Base-by-base conservation (phyloP, 2,113 vertebrate species). In the Galemys pyrenaicus region DNA sequence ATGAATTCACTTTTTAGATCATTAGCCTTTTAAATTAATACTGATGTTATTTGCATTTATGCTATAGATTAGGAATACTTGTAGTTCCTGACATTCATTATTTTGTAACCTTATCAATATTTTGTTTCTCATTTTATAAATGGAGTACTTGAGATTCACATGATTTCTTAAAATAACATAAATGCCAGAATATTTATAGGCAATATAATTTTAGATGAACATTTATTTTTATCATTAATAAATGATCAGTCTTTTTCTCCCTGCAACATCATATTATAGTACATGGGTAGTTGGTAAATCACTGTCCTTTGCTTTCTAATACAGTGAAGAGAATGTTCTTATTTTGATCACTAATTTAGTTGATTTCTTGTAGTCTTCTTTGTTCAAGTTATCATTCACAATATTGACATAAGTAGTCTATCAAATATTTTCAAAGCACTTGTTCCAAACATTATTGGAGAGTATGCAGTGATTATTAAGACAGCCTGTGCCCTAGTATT, bases 161-260 rank as follows among this genome's bases (percentile, higher is more conserved):
- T 88, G 37, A 11, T 86, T 67, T 4, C 30, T 89, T 49, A 78
- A 70, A 10, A 32, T 91, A 68, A 71, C 5, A 39, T 81, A 13
- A 67, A 22, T 82, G 71, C 49, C 65, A 94, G 30, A 92, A 95
- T 78, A 91, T 91, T 5, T 2, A 4, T 74, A 75, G 60, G 35
- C 5, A 81, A 0, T 85, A 56, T 56, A 20, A 56, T 68, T 79
- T 65, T 51, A 91, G 80, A 22, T 88, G 15, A 62, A 78, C 35
- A 49, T 75, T 84, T 95, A 13, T 62, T 96, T 94, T 93, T 88
- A 51, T 83, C 24, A 58, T 79, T 87, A 56, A 54, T 77, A 80
- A 46, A 30, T 89, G 26, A 26, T 81, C 68, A 44, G 28, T 54
- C 80, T 71, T 75, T 3, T 64, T 58, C 6, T 83, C 2, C n/a